Base-by-base conservation (phyloP, 2,888 invertebrate species). In the Chironomus riparius region DNA sequence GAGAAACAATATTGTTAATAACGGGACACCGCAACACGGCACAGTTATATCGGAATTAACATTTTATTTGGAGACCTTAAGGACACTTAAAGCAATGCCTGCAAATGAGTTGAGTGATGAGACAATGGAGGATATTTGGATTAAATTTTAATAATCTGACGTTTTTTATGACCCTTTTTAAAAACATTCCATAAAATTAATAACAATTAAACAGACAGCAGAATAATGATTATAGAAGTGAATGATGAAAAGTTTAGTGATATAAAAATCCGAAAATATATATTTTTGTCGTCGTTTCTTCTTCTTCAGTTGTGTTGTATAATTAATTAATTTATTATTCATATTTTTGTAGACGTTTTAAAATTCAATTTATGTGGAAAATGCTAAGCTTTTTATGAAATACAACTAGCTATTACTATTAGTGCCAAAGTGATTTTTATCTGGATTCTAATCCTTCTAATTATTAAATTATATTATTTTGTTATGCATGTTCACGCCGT, bases 1-100 rank as follows among this genome's bases (percentile, higher is more conserved):
- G 3, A 91, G 91, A 83, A 90, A 96, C 87, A 94, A 95, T 81
- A 94, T 98, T 79, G 90, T 91, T 76, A 97, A 95, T 79, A 95
- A 97, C 85, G 97, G 97, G n/a, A 96, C 97, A 70, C 97, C 97
- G 2, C 95, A 97, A 82, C 97, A 97, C 83, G 97, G 96, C 62
- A 90, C 94, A 75, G 95, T 96, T n/a, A 95, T 93, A 48, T 93
- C 94, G 7, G 96, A 96, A 85, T 85, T 95, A 81, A 93, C 93
- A 78, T 95, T 95, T 85, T 96, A 96, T 83, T 87, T 94, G 80
- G 93, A 95, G 85, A 94, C 94, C 77, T 86, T 96, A 80, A 90
- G 92, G 81, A 91, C 91, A 79, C 85, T 95, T 47, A 90, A 91
- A 82, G 91, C 93, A 47, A 86, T 95, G 80, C 92, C 92, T 47